Percentiles rank a stretch among this genome's conserved stretches.
Evolutionary conservation across 23 tunicate species (phyloP).

Genomic region (Phallusia fumigata): DNA sequence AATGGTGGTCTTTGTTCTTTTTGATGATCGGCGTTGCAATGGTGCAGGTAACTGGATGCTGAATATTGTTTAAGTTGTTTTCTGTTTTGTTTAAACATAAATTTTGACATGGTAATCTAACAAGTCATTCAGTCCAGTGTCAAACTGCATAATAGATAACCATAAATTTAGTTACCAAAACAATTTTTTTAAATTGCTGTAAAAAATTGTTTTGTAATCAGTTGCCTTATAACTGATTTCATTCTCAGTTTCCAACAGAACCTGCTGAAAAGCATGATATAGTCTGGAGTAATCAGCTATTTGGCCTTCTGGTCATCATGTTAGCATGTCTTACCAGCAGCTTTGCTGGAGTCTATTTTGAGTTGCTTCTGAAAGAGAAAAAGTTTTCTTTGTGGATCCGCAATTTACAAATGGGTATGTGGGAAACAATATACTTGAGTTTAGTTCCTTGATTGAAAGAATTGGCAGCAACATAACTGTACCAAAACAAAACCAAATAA

Average conservation of each 20-base stretch:
- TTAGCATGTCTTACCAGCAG: slow-evolving; percentile 64
- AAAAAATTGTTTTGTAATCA: background rate
- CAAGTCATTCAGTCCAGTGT: too few relatives aligned
- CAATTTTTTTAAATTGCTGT: too few relatives aligned
- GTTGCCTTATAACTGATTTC: background rate
- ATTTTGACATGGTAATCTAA: too few relatives aligned
- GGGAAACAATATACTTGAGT: too few relatives aligned
- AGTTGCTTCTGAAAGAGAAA: slow-evolving; percentile 54
- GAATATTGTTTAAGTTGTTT: too few relatives aligned
- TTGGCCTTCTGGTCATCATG: slow-evolving; percentile 46
- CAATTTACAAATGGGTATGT: slow-evolving; percentile 79
- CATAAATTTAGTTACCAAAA: too few relatives aligned
- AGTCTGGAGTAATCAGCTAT: slow-evolving; percentile 19
- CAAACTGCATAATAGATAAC: too few relatives aligned
- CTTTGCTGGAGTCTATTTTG: slow-evolving; percentile 92
- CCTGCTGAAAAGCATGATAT: background rate
- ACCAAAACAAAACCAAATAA: too few relatives aligned
- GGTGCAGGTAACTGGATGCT: slow-evolving; percentile 48
- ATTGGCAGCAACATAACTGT: too few relatives aligned
- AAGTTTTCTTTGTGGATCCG: slow-evolving; percentile 59
- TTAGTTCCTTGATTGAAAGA: too few relatives aligned
- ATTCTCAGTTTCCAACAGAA: slow-evolving; percentile 8
- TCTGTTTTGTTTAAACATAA: too few relatives aligned
- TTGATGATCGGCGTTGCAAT: slow-evolving; percentile 80
- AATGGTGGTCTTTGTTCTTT: slow-evolving; percentile 74